Conservation (phyloP, 2,113 vertebrate genomes). For the Oreochromis niloticus region DNA sequence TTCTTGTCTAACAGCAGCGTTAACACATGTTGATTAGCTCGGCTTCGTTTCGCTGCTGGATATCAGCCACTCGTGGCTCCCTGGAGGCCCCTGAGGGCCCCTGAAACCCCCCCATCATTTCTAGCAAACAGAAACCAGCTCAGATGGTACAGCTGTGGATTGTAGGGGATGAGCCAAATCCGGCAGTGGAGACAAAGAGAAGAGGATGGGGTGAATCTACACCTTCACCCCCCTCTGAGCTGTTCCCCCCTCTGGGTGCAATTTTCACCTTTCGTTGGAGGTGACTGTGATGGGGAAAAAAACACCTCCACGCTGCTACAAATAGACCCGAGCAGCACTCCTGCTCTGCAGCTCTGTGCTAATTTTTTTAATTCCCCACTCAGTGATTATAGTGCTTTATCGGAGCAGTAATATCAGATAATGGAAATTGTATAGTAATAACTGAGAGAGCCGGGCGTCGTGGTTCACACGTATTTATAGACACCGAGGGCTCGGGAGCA, state of each 20-base stretch:
- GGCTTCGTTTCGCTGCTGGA: neutral
- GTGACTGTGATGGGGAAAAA: neutral
- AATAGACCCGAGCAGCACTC: slow-evolving; percentile 32
- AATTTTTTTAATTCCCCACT: slow-evolving; percentile 21
- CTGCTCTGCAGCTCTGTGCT: neutral
- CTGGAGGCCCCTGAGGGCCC: neutral
- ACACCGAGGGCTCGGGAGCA: neutral
- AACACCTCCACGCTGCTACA: slow-evolving; percentile 29
- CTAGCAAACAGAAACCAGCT: neutral
- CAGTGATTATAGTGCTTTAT: slow-evolving; percentile 11
- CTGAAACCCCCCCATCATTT: neutral
- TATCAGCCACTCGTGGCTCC: neutral
- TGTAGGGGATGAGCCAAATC: neutral
- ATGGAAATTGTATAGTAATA: slow-evolving; percentile 21
- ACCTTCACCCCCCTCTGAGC: neutral
- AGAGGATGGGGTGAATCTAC: neutral
- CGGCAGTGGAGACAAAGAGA: slow-evolving; percentile 4
- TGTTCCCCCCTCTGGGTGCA: slow-evolving; percentile 40
- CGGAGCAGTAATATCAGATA: neutral
- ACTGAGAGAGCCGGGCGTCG: neutral
- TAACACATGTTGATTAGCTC: neutral
- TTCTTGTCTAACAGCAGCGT: neutral
- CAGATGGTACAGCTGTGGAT: neutral
- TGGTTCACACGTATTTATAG: slow-evolving; percentile 24
- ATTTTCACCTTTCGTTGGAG: slow-evolving; percentile 58